phyloP scores from a whole-genome alignment of 2,888 invertebrate genomes.

The Lithophane leautieri region DNA sequence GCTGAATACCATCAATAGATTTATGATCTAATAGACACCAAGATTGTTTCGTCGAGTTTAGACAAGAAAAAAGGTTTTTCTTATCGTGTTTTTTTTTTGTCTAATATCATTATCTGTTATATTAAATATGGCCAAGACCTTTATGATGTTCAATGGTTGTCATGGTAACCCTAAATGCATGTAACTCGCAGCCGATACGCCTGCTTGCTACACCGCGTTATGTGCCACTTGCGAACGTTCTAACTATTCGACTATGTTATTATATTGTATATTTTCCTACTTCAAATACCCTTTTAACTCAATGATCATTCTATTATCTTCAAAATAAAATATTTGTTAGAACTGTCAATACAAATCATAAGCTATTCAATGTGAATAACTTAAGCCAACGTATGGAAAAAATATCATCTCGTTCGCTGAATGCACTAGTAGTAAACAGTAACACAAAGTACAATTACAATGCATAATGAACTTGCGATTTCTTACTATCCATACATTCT shows the following conservation, averaged over 20 bases:
- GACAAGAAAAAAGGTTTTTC: neutral
- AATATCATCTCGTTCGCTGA: neutral
- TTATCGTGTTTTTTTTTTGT: neutral
- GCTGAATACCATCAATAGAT: neutral
- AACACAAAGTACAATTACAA: constrained; percentile 15
- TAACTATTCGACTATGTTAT: constrained; percentile 71
- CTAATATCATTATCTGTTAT: neutral
- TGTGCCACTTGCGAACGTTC: constrained; percentile 78
- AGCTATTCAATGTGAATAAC: too few species aligned
- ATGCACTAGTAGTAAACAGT: neutral
- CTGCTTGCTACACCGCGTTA: constrained; percentile 81
- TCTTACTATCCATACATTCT: constrained; percentile 12
- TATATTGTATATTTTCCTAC: constrained; percentile 51
- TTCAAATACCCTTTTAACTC: constrained; percentile 11
- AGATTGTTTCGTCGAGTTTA: neutral
- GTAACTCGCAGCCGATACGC: constrained; percentile 77
- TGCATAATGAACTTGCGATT: constrained; percentile 21
- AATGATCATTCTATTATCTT: neutral
- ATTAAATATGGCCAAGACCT: neutral
- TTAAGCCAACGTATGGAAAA: neutral
- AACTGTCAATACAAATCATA: neutral
- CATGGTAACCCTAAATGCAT: constrained; percentile 66
- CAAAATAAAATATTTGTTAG: neutral
- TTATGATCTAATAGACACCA: neutral
- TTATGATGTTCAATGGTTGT: constrained; percentile 18